phyloP scores from a whole-genome alignment of 1,140 invertebrate genomes.

The Adelges cooleyi region DNA sequence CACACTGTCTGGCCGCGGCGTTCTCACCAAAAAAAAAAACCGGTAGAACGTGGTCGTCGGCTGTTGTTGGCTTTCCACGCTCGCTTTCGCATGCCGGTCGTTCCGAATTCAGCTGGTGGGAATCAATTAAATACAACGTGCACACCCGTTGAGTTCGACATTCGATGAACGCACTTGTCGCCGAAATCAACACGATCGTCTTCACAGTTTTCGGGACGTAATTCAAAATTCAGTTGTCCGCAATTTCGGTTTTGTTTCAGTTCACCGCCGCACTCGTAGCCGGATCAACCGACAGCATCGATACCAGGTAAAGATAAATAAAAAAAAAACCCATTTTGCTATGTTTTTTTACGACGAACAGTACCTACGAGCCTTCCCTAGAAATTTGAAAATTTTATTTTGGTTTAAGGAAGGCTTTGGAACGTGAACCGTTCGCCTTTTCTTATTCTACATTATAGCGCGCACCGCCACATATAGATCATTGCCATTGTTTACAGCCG shows the following conservation, averaged over 20 bases:
- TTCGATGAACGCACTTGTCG: not conserved
- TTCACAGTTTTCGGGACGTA: not conserved
- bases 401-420: conserved; percentile 5
- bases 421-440: too few relatives aligned
- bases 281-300: not conserved
- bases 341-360: too few relatives aligned
- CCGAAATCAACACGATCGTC: not conserved
- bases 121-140: conserved; percentile 10
- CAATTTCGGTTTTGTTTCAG: not conserved
- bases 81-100: not conserved
- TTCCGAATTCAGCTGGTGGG: conserved; percentile 8
- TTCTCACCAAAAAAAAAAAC: too few relatives aligned
- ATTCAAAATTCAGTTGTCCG: not conserved
- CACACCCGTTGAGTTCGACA: not conserved
- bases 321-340: too few relatives aligned
- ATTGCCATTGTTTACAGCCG: too few relatives aligned
- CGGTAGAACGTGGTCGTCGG: not conserved
- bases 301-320: not conserved
- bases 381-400: not conserved
- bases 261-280: not conserved
- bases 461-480: too few relatives aligned
- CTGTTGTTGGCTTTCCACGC: not conserved
- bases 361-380: not conserved
- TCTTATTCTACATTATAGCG: too few relatives aligned
- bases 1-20: too few relatives aligned